A percentile compares a stretch with the other conserved stretches of the same genome.
Evolutionary conservation across 2,113 vertebrate genomes (phyloP).

Genomic region (Paratilapia polleni): DNA sequence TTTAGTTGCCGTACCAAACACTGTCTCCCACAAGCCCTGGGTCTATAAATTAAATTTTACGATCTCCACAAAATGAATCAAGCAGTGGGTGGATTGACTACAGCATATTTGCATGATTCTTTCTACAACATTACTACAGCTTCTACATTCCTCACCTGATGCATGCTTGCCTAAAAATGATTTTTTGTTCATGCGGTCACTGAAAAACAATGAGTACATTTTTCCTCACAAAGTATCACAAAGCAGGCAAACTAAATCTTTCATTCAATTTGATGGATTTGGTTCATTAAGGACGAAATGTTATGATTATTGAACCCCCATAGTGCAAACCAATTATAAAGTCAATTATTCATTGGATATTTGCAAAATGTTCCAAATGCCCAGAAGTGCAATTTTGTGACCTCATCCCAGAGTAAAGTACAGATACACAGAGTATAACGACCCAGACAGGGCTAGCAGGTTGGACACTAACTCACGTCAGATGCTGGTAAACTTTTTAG

Average conservation of each 20-base stretch:
- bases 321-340: neutral
- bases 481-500: neutral
- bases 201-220: neutral
- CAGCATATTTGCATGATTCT: neutral
- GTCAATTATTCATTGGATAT: neutral
- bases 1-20: neutral
- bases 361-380: neutral
- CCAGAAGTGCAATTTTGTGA: slow-evolving; percentile 7
- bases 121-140: neutral
- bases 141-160: neutral
- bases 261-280: neutral
- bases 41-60: neutral
- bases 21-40: neutral
- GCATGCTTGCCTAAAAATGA: neutral
- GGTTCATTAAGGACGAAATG: neutral
- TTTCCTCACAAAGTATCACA: neutral
- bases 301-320: neutral
- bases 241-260: slow-evolving; percentile 1
- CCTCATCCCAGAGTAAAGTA: neutral
- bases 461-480: neutral
- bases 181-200: neutral
- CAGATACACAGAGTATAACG: neutral
- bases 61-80: neutral
- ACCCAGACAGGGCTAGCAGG: neutral
- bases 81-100: neutral